Base-by-base conservation (phyloP, 2,797 vertebrate species). In the Adelosebastes latens region DNA sequence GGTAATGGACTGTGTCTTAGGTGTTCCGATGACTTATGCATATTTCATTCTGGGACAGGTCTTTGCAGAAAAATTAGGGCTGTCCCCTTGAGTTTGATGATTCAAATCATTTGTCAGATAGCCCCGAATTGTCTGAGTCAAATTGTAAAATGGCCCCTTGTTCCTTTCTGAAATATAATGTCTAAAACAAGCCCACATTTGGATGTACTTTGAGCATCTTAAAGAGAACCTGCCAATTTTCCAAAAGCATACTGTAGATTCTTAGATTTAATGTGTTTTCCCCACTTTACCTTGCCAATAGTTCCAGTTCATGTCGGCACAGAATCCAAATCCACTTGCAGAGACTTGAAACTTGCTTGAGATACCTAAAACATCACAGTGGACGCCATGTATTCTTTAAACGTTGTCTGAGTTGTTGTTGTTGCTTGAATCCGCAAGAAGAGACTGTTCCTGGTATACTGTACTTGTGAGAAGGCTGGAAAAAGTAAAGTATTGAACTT, bases 311-410 rank as follows among this genome's bases (percentile, higher is more conserved):
- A n/a, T 75, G 79, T 77, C 59, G 3, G 59, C 59, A 74, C 64
- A 62, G 16, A 77, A 60, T 77, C 56, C n/a, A 56, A 55, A 66
- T 66, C 60, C 6, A 59, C 63, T 58, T 83, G 74, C 70, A 77
- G 66, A 63, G 52, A 72, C 78, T 76, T 81, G 63, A 79, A 69
- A 36, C 20, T 4, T 68, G n/a, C 32, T 62, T 39, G 31, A 66
- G 53, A 72, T 73, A 10, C 73, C 31, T 52, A 18, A 71, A 69
- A 64, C 58, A 27, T 32, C 52, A 9, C 8, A 42, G 6, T 49
- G 24, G 39, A 42, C 12, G 5, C 14, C 18, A 64, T 52, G 13
- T 49, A 55, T 8, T 69, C 8, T 56, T 69, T 53, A 9, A 32
- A 77, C 31, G 46, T 46, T 22, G 34, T 36, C 22, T 22, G 13